phyloP scores from a whole-genome alignment of 2,888 invertebrate genomes.

The Sylvicola fuscatus region DNA sequence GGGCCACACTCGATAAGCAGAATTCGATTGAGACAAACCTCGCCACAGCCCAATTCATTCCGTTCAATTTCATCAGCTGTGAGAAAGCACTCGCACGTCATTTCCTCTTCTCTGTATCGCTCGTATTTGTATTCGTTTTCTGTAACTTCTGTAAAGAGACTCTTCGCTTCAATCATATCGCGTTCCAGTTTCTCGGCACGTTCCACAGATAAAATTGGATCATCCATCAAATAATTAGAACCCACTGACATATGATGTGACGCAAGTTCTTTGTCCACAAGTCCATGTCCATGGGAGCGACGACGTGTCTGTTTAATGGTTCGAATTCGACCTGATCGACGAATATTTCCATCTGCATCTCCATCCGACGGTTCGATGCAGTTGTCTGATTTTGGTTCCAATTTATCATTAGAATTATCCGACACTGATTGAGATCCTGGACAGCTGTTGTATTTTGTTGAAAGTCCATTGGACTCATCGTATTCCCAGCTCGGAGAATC shows the following conservation, averaged over 20 bases:
- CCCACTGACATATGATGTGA: background rate
- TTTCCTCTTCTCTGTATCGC: slow-evolving; percentile 77
- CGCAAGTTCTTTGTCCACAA: slow-evolving; percentile 30
- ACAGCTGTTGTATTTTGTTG: too few species aligned
- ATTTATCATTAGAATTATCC: too few species aligned
- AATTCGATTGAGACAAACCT: slow-evolving; percentile 88
- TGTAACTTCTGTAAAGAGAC: slow-evolving; percentile 56
- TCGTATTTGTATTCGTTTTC: slow-evolving; percentile 76
- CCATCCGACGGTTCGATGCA: slow-evolving; percentile 8
- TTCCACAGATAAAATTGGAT: slow-evolving; percentile 10
- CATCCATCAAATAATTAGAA: slow-evolving; percentile 20
- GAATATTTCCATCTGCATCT: slow-evolving; percentile 29
- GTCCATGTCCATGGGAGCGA: slow-evolving; percentile 41
- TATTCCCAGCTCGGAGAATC: too few species aligned
- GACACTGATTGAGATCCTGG: too few species aligned
- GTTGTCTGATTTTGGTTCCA: too few species aligned
- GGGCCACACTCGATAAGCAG: slow-evolving; percentile 97
- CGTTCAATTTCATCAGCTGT: slow-evolving; percentile 69
- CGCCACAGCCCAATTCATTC: slow-evolving; percentile 78
- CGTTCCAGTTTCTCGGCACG: slow-evolving; percentile 17
- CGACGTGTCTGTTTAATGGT: slow-evolving; percentile 48
- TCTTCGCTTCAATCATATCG: slow-evolving; percentile 33
- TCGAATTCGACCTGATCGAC: slow-evolving; percentile 56
- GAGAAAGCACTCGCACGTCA: slow-evolving; percentile 90
- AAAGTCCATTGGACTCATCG: too few species aligned